These are phyloP conservation scores for Triplophysa siluroides DNA, from an alignment of 2,113 vertebrate species.

Conservation along the genomic window DNA sequence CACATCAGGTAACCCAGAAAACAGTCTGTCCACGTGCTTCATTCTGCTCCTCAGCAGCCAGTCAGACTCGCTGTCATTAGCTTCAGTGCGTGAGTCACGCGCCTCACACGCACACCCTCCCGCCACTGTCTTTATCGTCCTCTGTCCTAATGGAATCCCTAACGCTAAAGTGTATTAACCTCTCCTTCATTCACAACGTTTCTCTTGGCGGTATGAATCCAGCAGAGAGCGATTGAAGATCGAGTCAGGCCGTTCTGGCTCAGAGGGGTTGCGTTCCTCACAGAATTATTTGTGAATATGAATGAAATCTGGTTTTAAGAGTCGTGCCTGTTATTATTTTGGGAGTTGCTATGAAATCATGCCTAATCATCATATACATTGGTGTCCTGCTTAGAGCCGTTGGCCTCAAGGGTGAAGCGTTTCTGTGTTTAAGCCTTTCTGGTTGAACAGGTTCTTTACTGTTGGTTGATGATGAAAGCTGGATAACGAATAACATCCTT, in stretches of 20 bases:
- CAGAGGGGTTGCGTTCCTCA: background rate
- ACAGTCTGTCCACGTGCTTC: background rate
- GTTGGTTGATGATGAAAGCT: background rate
- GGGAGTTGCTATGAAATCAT: background rate
- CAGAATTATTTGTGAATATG: background rate
- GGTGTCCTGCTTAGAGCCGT: background rate
- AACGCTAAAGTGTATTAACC: background rate
- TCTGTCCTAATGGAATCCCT: conserved; percentile 18
- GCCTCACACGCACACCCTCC: background rate
- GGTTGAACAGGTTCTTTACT: conserved; percentile 7
- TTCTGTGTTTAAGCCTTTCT: background rate
- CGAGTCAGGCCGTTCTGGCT: background rate
- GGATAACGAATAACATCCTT: background rate
- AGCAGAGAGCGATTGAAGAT: background rate
- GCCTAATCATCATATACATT: background rate
- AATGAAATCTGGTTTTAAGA: background rate
- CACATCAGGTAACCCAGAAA: conserved; percentile 85
- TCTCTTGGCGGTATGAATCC: background rate
- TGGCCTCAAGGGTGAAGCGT: background rate
- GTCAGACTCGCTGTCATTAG: background rate
- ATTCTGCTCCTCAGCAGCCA: background rate
- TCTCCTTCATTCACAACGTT: background rate
- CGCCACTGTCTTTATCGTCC: background rate
- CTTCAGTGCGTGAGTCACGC: background rate
- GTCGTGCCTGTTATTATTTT: conserved; percentile 1